A percentile compares a stretch with the other conserved stretches of the same genome.
phyloP scores from a whole-genome alignment of 1,140 invertebrate genomes.

The Drosophila nikananu region DNA sequence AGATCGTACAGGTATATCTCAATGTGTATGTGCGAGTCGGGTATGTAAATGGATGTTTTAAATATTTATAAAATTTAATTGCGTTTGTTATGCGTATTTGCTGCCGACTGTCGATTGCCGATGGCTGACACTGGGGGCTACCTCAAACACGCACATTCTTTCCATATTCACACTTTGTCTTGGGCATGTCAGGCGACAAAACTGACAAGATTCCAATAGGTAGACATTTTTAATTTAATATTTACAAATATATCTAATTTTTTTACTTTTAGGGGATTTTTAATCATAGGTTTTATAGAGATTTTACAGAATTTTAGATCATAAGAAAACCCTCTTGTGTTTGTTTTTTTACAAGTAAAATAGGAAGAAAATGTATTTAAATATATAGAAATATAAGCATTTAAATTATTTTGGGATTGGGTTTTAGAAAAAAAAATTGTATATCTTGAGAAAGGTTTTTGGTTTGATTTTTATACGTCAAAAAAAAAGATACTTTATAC shows the following conservation, averaged over 20 bases:
- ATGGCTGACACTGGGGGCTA: conserved; percentile 31
- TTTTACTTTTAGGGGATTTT: too few relatives aligned
- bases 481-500: too few relatives aligned
- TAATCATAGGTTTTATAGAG: too few relatives aligned
- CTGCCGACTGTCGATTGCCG: conserved; percentile 29
- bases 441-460: too few relatives aligned
- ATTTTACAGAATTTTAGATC: too few relatives aligned
- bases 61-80: conserved; percentile 83
- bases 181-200: conserved; percentile 23
- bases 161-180: conserved; percentile 70
- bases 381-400: neutral
- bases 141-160: conserved; percentile 73
- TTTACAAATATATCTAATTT: neutral
- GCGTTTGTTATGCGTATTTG: conserved; percentile 76
- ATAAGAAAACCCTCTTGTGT: too few relatives aligned
- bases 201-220: neutral
- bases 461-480: neutral
- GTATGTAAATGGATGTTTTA: conserved; percentile 77
- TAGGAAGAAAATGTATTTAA: too few relatives aligned
- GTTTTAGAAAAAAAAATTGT: neutral
- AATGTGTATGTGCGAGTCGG: conserved; percentile 37
- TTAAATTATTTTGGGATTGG: neutral
- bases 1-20: conserved; percentile 1
- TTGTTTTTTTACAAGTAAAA: too few relatives aligned
- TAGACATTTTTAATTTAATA: neutral